Base-by-base conservation (phyloP, 2,888 invertebrate species). In the Lordiphosa andalusiaca region DNA sequence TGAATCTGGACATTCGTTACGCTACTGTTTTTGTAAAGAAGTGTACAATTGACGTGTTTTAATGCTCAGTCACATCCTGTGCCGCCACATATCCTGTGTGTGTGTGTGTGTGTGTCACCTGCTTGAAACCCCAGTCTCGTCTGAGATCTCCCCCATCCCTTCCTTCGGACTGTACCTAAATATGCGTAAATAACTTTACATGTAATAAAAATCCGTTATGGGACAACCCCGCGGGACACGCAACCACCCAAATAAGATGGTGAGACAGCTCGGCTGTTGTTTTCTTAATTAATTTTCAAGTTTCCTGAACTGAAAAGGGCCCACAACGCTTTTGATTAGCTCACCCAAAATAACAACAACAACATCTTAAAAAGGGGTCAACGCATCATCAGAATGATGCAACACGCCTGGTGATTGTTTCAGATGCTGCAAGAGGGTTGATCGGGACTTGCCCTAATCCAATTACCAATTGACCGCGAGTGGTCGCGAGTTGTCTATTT, bases 251-350 rank as follows among this genome's bases (percentile, higher is more conserved):
- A 6, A 6, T 1, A 30, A 30, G 33, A 19, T 41, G 40, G 23
- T 23, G 37, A 37, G 30, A 42, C 33, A 25, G 38, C 47, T 23
- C 38, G 4, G 19, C 41, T 16, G 46, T 48, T 71, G 63, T 69
- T 81, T 77, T 81, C 81, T 75, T 73, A 77, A 81, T 81, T 73
- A 67, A 77, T 67, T 73, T 75, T 38, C 30, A 41, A 54, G 59
- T 56, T 66, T 53, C 5, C 13, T n/a, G 16, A 42, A 39, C 33
- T 33, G 33, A 46, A 33, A 46, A 19, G 6, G 19, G 35, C 6
- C 35, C 2, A 25, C 35, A 47, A 47, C 21, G 19, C 19, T 35
- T 47, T 63, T 41, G 44, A 37, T 36, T 42, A 52, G 21, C 40
- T 21, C 13, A 46, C 56, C 49, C 39, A 42, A 42, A 40, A 39